Conservation (phyloP, 2,113 vertebrate genomes). For the Ptychochromis oligacanthus region DNA sequence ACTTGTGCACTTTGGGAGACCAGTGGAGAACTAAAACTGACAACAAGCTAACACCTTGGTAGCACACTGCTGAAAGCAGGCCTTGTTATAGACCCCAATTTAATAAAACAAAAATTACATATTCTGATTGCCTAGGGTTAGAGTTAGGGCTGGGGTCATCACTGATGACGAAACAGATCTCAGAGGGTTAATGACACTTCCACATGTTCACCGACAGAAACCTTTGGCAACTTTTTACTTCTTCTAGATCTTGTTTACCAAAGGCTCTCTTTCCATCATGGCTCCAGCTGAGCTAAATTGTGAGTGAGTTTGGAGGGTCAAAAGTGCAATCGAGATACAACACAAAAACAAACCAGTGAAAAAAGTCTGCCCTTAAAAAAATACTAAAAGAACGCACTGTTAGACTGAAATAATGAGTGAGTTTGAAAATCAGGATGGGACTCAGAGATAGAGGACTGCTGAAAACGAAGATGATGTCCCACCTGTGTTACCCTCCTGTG, state of each 20-base stretch:
- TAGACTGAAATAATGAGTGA: background rate
- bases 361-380: background rate
- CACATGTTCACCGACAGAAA: background rate
- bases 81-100: background rate
- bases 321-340: background rate
- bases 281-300: background rate
- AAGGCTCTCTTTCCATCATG: background rate
- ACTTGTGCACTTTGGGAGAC: background rate
- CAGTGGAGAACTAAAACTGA: background rate
- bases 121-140: too few species aligned
- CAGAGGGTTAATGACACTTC: background rate
- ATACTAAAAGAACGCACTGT: too few species aligned
- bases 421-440: background rate
- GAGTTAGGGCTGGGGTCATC: background rate
- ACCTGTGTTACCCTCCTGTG: background rate
- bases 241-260: background rate
- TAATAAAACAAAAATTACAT: too few species aligned
- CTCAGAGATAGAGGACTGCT: background rate
- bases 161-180: background rate
- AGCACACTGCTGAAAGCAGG: background rate
- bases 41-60: background rate
- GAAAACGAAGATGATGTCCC: background rate
- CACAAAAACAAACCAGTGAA: background rate
- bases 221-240: background rate
- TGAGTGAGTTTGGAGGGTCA: background rate